Percentiles rank a stretch among this genome's conserved stretches.
These are phyloP conservation scores for Neria commutata DNA, from an alignment of 2,888 invertebrate species.

Conservation along the genomic window DNA sequence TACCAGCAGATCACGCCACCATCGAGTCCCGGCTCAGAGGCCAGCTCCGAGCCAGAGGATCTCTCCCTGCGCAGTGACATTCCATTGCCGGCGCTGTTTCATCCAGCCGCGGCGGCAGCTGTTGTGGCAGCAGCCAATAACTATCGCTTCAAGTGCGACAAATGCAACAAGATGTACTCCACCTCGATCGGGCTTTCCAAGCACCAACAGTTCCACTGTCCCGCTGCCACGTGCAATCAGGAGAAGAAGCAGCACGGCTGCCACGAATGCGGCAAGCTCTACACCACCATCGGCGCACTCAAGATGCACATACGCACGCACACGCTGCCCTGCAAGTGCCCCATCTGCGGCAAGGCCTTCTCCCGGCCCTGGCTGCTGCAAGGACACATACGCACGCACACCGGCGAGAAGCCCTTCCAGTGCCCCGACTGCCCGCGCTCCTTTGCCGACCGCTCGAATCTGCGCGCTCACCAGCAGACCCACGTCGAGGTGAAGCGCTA, in stretches of 20 bases:
- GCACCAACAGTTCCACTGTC: slow-evolving; percentile 94
- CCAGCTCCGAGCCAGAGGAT: slow-evolving; percentile 57
- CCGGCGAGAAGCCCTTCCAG: slow-evolving; percentile 60
- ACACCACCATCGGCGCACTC: slow-evolving; percentile 58
- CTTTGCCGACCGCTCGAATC: slow-evolving; percentile 61
- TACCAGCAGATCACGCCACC: slow-evolving; percentile 56
- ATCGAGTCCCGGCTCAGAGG: slow-evolving; percentile 53
- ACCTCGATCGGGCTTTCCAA: slow-evolving; percentile 94
- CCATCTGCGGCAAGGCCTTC: slow-evolving; percentile 60
- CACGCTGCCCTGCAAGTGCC: slow-evolving; percentile 60
- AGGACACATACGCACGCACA: slow-evolving; percentile 60
- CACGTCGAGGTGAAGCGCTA: slow-evolving; percentile 61
- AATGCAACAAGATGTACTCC: slow-evolving; percentile 93
- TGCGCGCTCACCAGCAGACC: slow-evolving; percentile 60
- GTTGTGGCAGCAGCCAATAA: slow-evolving; percentile 35
- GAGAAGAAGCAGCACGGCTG: slow-evolving; percentile 76
- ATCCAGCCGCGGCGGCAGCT: slow-evolving; percentile 48
- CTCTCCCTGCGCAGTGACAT: slow-evolving; percentile 57
- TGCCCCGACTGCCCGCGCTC: slow-evolving; percentile 59
- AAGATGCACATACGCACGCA: slow-evolving; percentile 62
- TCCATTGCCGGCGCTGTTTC: slow-evolving; percentile 55
- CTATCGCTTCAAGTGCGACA: slow-evolving; percentile 83
- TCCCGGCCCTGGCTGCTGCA: slow-evolving; percentile 60
- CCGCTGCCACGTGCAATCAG: slow-evolving; percentile 79
- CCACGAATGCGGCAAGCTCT: slow-evolving; percentile 58